Evolutionary conservation across 2,797 vertebrate species (phyloP), one percentile per base, ranked within the genome.

Genomic region (Sciaenops ocellatus): DNA sequence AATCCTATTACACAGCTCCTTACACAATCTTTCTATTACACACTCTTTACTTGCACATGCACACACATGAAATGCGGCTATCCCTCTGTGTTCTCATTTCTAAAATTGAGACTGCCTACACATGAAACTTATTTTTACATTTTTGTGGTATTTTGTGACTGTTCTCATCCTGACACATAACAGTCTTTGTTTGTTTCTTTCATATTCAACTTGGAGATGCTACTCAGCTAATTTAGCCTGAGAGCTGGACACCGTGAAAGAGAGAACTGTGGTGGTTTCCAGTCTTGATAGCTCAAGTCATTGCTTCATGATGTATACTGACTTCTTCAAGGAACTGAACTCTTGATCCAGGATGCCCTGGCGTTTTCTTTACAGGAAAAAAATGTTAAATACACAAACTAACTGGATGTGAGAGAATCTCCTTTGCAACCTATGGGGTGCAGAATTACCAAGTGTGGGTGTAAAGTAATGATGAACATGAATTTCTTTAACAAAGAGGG

Each of bases 1-100:
- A 79, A 85, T 89, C 90, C 89, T 74, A 75, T 85, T 87, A 87
- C 84, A 81, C 34, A 88, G 75, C 78, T 88, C 76, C 86, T 82
- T 83, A 84, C 80, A 82, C 84, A 87, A 62, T 78, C 74, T 78
- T 78, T 80, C 84, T 73, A 55, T 76, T 74, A 66, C 82, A 85
- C 83, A 65, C 78, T 52, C 64, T n/a, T 77, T 63, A 61, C 65
- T 76, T 79, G 56, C 64, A 68, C 42, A 26, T 3, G 15, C 50
- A 56, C 26, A 60, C 44, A 28, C 15, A 30, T 1, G 2, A 34
- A 74, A 22, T 55, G 24, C 20, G 46, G 55, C 28, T 30, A 28
- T 48, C 20, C 22, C 15, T 67, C 17, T 51, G 50, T 57, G 11
- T 51, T 69, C 20, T 68, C 50, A 26, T 11, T 34, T 56, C 44